These are phyloP conservation scores for Caenorhabditis sulstoni DNA, from an alignment of 2,888 invertebrate species.

Conservation along the genomic window DNA sequence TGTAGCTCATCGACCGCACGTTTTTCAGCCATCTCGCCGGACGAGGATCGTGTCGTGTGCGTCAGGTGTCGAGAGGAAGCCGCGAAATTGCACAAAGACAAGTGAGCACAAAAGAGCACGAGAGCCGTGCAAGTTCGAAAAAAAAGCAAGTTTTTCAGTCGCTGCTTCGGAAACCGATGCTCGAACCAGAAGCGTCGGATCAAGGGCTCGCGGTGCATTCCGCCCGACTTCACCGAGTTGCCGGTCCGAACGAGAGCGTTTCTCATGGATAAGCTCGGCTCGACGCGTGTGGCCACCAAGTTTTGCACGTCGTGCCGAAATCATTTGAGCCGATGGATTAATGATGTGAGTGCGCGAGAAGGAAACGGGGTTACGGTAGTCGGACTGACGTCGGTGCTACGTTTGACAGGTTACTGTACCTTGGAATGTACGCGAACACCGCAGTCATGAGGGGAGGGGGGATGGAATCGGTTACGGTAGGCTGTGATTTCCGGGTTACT, in stretches of 20 bases:
- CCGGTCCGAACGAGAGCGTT: conserved; percentile 35
- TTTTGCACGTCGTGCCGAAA: conserved; percentile 52
- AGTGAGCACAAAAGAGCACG: conserved; percentile 22
- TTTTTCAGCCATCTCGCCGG: conserved; percentile 36
- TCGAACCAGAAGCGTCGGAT: conserved; percentile 36
- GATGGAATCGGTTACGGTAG: no score
- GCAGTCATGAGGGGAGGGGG: no score
- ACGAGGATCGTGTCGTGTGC: conserved; percentile 39
- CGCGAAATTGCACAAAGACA: conserved; percentile 38
- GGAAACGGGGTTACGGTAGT: no score
- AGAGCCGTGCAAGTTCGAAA: no score
- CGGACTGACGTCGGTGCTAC: no score
- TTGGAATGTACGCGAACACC: no score
- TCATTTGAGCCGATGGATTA: conserved; percentile 15
- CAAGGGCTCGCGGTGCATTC: conserved; percentile 28
- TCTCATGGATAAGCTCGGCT: conserved; percentile 43
- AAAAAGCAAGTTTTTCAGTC: conserved; percentile 23
- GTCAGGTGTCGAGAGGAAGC: conserved; percentile 47
- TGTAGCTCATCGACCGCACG: no score
- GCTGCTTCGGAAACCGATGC: conserved; percentile 44
- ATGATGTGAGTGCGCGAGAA: conserved; percentile 47
- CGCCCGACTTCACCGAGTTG: conserved; percentile 31
- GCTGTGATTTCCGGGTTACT: no score
- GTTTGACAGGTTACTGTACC: no score
- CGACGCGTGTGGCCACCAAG: conserved; percentile 38